phyloP scores from a whole-genome alignment of 2,888 invertebrate species.

The Steinernema carpocapsae region DNA sequence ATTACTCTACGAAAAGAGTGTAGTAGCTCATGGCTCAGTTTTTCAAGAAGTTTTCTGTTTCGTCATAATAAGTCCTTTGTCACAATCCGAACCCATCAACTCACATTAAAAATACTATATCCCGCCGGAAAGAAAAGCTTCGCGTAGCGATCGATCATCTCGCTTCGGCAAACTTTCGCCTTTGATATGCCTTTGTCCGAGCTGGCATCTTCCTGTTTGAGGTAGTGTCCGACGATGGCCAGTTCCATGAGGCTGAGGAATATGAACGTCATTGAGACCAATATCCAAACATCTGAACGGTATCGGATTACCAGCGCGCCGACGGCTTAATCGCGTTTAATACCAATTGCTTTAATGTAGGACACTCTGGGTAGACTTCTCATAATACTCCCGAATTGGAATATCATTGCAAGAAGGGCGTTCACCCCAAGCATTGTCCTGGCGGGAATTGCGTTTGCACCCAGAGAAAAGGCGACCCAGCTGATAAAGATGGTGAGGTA shows the following conservation, averaged over 20 bases:
- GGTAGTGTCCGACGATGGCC: conserved; percentile 66
- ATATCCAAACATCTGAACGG: conserved; percentile 68
- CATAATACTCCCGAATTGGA: conserved; percentile 67
- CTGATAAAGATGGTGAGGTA: conserved; percentile 68
- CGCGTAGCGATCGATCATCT: conserved; percentile 46
- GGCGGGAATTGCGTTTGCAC: conserved; percentile 66
- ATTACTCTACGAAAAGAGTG: too few relatives aligned
- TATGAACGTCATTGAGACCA: conserved; percentile 67
- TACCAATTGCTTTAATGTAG: conserved; percentile 60
- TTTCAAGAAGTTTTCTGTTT: too few relatives aligned
- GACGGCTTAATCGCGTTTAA: too few relatives aligned
- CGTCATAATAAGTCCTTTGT: too few relatives aligned
- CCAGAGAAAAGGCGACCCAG: conserved; percentile 68
- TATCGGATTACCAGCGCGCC: too few relatives aligned
- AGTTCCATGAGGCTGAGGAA: conserved; percentile 65
- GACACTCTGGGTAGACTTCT: conserved; percentile 58
- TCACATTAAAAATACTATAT: conserved; percentile 53
- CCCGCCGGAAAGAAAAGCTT: conserved; percentile 50
- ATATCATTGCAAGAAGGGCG: conserved; percentile 64
- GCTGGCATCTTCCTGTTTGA: conserved; percentile 52
- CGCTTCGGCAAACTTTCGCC: conserved; percentile 5
- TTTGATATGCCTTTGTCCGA: background rate
- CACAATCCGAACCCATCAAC: too few relatives aligned
- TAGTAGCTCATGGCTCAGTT: too few relatives aligned
- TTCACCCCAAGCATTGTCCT: conserved; percentile 66